Conservation (phyloP, 2,888 invertebrate species). For the Dinocampus coccinellae region DNA sequence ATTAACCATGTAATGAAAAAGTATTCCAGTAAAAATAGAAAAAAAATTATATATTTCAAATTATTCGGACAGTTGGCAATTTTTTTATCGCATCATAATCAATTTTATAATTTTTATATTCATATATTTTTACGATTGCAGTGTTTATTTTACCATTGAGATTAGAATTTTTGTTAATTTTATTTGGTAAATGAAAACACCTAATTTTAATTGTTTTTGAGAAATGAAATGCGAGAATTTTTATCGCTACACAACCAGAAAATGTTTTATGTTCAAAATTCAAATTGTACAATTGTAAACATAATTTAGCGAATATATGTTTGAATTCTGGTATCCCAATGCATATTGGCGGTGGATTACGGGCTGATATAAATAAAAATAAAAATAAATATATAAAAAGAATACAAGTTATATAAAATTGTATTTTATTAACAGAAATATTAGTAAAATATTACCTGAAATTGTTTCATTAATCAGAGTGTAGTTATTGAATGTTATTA, state of each 20-base stretch:
- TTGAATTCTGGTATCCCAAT: constrained; percentile 54
- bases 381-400: background rate
- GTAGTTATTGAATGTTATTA: constrained; percentile 52
- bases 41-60: background rate
- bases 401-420: background rate
- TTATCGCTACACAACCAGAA: constrained; percentile 54
- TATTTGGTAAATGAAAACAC: constrained; percentile 49
- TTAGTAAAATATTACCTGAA: constrained; percentile 53
- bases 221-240: constrained; percentile 41
- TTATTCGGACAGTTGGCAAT: background rate
- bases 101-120: background rate
- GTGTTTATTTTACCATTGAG: background rate
- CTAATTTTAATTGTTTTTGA: constrained; percentile 52
- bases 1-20: constrained; percentile 33
- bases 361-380: constrained; percentile 47
- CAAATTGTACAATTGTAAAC: constrained; percentile 56
- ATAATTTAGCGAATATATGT: constrained; percentile 49
- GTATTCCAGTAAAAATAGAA: no score
- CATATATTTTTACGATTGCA: background rate
- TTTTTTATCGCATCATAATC: background rate
- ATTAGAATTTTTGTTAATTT: background rate
- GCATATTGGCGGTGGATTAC: constrained; percentile 62
- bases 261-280: constrained; percentile 46
- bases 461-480: constrained; percentile 58
- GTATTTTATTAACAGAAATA: background rate